Percentiles rank a stretch among this genome's conserved stretches.
phyloP scores from a whole-genome alignment of 1,140 invertebrate species.

The Brachionus calyciflorus region DNA sequence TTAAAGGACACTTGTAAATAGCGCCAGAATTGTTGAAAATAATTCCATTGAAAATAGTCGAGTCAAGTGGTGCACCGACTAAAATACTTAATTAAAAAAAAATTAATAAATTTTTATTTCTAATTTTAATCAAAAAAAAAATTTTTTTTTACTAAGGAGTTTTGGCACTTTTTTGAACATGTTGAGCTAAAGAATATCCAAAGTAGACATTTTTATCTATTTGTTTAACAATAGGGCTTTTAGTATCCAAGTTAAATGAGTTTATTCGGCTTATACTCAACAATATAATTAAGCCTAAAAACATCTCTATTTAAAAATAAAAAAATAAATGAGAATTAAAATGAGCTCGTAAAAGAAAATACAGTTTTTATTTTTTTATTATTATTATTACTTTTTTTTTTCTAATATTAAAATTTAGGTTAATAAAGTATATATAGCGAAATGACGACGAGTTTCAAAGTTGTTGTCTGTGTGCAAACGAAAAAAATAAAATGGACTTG shows the following conservation, averaged over 20 bases:
- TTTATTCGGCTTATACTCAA: background rate
- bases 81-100: background rate
- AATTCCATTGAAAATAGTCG: background rate
- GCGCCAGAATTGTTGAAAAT: slow-evolving; percentile 11
- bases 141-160: background rate
- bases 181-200: slow-evolving; percentile 43
- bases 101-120: no score
- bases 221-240: background rate
- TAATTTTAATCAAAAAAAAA: background rate
- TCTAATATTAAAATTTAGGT: no score
- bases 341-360: no score
- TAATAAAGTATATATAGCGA: no score
- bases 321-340: background rate
- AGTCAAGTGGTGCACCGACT: slow-evolving; percentile 27
- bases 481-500: no score
- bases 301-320: background rate
- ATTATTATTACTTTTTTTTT: no score
- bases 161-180: background rate
- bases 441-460: no score
- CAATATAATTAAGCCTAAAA: background rate
- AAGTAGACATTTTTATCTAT: slow-evolving; percentile 20
- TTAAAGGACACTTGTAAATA: slow-evolving; percentile 29
- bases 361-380: no score
- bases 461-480: no score
- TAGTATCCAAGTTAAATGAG: slow-evolving; percentile 15